Base-by-base conservation (phyloP, 2,888 invertebrate genomes). In the Synergus gifuensis region DNA sequence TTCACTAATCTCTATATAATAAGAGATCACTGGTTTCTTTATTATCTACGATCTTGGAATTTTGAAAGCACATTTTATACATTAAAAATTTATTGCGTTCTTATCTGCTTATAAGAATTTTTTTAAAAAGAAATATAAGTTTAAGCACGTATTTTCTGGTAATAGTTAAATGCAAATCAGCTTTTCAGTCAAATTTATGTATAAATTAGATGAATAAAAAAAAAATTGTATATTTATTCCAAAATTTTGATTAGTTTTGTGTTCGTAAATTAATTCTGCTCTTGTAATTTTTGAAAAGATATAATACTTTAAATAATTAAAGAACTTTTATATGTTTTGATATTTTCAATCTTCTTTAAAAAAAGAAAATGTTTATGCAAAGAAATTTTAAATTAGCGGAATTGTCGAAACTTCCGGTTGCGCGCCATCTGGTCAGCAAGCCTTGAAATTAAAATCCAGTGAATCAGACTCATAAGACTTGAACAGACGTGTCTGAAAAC, bases 191-290 rank as follows among this genome's bases (percentile, higher is more conserved):
- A 64, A 64, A 76, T 76, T 54, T 73, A 78, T 73, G 78, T 46
- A 76, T 60, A 73, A 44, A 58, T 82, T 63, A 63, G 49, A 73
- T 73, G 16, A 18, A 36, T 54, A 54, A n/a, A 73, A 73, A 18
- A 66, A 73, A 49, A 28, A 69, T 69, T 16, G 54, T 73, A 73
- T 73, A 54, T 73, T 73, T 73, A 73, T 73, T 73, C 73, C 73
- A 8, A 18, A 69, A 11, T 78, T 77, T 77, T n/a, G n/a, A 54
- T n/a, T 8, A n/a, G 54, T 54, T 54, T 54, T 54, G 8, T 54
- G n/a, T n/a, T n/a, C 54, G 28, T 28, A 28, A 28, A 28, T 28
- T 28, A 28, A 28, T 28, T 28, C 2, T 28, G 28, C 28, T 28
- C 3, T 28, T 28, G 0, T 28, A 28, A 28, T 28, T 28, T 28